Evolutionary conservation across 2,797 vertebrate species (phyloP), one percentile per base, ranked within the genome.

Genomic region (Ambastaia sidthimunki): DNA sequence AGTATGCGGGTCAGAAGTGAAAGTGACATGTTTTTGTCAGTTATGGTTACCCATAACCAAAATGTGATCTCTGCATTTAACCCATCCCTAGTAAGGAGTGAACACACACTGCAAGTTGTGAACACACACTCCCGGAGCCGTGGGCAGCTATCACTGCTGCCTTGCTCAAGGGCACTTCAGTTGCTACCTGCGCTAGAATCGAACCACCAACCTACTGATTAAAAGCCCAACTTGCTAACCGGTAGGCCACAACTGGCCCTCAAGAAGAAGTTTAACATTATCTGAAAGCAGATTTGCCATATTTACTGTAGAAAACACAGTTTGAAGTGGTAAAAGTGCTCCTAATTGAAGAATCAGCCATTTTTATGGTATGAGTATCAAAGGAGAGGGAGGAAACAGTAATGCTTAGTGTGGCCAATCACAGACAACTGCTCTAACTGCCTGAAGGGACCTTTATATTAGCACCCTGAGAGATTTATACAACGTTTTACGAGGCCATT

Each of bases 371-470:
- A 80, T 70, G 75, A 85, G 80, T 90, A 84, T 77, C 63, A 50
- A 84, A 72, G 80, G 70, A 83, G 77, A 80, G 82, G 83, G 71
- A 76, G 81, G 81, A 78, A 83, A 83, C 67, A 75, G 74, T 85
- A 84, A 88, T 83, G 73, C 87, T 77, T 83, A 83, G 74, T 69
- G 34, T 83, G 78, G 80, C 75, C 89, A 90, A 90, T 88, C 84
- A 88, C 85, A 91, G 74, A 84, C 71, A 87, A 87, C 81, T 81
- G 81, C 82, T 85, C 70, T 76, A 84, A 71, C 73, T 81, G 86
- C 88, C 85, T 81, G 68, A 87, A 78, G 89, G 87, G 80, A 76
- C 83, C 85, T 88, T 87, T 85, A 89, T 89, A 90, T 87, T 84
- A 88, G 83, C 82, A 85, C 72, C 81, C 71, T 34, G 68, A 77